phyloP scores from a whole-genome alignment of 2,888 invertebrate species.

The Drosophila multiciliata region DNA sequence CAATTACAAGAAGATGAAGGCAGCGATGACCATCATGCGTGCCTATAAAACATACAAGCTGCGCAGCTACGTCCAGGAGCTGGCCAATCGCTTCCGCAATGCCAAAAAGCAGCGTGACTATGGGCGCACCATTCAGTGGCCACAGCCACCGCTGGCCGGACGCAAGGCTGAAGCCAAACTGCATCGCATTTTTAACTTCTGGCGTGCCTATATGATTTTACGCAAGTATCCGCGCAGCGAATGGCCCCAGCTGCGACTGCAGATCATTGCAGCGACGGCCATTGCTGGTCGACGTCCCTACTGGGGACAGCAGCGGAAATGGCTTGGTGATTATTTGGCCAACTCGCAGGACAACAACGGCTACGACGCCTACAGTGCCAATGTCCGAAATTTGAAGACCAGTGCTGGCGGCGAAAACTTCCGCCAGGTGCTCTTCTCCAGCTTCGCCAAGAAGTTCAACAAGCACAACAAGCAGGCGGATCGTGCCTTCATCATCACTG shows the following conservation, averaged over 20 bases:
- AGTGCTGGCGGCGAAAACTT: conserved; percentile 87
- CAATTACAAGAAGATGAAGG: conserved; percentile 93
- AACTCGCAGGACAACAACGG: conserved; percentile 89
- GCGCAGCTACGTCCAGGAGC: conserved; percentile 89
- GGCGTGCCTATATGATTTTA: conserved; percentile 96
- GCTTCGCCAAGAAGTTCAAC: conserved; percentile 84
- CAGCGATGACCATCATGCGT: conserved; percentile 92
- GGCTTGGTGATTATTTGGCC: conserved; percentile 94
- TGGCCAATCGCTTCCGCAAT: conserved; percentile 88
- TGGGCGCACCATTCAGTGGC: conserved; percentile 93
- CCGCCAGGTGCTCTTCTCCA: conserved; percentile 85
- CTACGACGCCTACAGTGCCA: conserved; percentile 88
- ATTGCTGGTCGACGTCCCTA: conserved; percentile 87
- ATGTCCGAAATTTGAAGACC: conserved; percentile 89
- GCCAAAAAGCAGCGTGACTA: conserved; percentile 90
- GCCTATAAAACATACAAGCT: conserved; percentile 92
- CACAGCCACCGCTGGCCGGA: conserved; percentile 90
- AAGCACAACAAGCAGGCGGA: conserved; percentile 92
- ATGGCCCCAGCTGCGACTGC: conserved; percentile 94
- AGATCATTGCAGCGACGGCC: conserved; percentile 91
- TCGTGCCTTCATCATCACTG: conserved; percentile 94
- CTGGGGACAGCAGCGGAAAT: conserved; percentile 92
- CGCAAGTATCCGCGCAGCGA: conserved; percentile 91
- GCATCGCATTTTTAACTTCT: conserved; percentile 89
- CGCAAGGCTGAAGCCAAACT: conserved; percentile 87